Conservation (phyloP, 1,140 invertebrate species). For the Plectrocnemia conspersa region DNA sequence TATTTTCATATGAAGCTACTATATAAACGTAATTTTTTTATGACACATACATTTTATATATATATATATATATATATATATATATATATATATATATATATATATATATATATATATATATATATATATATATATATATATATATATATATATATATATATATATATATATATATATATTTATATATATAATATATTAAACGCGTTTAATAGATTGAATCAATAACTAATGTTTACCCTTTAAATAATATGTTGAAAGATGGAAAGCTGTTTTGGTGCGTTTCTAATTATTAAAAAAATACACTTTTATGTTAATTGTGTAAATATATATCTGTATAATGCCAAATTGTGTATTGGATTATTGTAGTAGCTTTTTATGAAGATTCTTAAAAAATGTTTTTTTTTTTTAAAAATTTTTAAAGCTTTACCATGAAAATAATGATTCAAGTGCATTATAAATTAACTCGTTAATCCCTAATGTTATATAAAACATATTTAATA, state of each 20-base stretch:
- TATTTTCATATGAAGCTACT: not conserved
- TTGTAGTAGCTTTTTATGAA: too few species aligned
- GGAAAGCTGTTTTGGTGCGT: constrained; percentile 1
- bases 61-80: not conserved
- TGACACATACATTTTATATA: not conserved
- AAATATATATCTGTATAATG: not conserved
- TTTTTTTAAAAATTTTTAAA: not conserved
- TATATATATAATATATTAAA: not conserved
- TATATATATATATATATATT: not conserved
- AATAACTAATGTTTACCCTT: constrained; percentile 4
- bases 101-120: not conserved
- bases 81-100: not conserved
- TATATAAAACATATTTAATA: not conserved
- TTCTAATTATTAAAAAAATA: not conserved
- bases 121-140: not conserved
- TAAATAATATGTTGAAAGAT: constrained; percentile 7
- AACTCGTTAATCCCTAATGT: not conserved
- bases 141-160: not conserved
- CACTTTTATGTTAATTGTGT: not conserved
- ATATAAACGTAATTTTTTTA: not conserved
- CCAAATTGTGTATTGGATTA: not conserved
- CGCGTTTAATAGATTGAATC: not conserved
- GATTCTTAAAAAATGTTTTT: too few species aligned
- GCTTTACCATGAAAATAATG: not conserved
- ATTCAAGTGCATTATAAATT: not conserved